These are phyloP conservation scores for Temnothorax ravouxi DNA, from an alignment of 2,888 invertebrate genomes.

Conservation along the genomic window DNA sequence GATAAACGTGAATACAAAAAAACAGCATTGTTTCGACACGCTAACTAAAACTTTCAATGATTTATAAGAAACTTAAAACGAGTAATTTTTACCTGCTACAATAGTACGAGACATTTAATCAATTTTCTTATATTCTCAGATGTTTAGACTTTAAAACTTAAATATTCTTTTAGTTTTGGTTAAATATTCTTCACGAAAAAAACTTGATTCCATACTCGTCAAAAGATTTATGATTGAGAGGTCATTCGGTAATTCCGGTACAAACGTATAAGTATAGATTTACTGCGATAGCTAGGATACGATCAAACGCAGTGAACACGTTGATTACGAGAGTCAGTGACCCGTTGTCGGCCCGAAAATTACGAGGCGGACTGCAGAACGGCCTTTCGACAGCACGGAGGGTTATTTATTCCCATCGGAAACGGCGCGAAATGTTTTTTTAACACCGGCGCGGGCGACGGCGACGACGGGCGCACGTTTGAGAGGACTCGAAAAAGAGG, in stretches of 20 bases:
- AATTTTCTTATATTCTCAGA: not conserved
- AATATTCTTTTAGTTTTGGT: no score
- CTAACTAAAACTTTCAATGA: not conserved
- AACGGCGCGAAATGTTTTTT: slow-evolving; percentile 56
- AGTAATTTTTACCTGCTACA: not conserved
- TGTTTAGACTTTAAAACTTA: not conserved
- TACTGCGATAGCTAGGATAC: slow-evolving; percentile 38
- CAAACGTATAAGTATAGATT: slow-evolving; percentile 32
- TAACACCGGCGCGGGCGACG: slow-evolving; percentile 32
- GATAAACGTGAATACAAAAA: not conserved
- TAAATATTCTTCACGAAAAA: not conserved
- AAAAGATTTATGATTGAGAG: slow-evolving; percentile 15
- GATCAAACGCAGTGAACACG: slow-evolving; percentile 42
- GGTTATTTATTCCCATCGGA: slow-evolving; percentile 54
- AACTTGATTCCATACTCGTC: not conserved
- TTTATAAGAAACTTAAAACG: not conserved
- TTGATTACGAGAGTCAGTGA: slow-evolving; percentile 52
- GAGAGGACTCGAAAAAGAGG: slow-evolving; percentile 22
- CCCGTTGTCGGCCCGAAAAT: slow-evolving; percentile 50
- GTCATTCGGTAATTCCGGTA: slow-evolving; percentile 19
- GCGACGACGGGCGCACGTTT: slow-evolving; percentile 46
- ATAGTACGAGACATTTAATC: not conserved
- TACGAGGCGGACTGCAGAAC: slow-evolving; percentile 31
- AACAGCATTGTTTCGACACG: no score
- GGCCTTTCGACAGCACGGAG: slow-evolving; percentile 31